Evolutionary conservation across 2,888 invertebrate species (phyloP).

Genomic region (Noctua janthe): DNA sequence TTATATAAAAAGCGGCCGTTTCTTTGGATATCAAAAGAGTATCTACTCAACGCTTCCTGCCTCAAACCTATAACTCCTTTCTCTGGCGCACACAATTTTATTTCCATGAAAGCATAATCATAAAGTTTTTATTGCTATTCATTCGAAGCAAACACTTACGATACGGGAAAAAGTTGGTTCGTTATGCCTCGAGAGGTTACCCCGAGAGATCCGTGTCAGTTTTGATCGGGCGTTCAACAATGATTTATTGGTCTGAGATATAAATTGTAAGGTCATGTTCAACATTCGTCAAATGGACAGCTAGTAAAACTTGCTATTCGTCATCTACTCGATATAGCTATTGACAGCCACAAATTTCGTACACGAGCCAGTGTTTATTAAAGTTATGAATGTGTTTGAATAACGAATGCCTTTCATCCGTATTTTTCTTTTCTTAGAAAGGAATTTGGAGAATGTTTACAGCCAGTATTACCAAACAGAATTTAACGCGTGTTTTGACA

Average conservation of each 20-base stretch:
- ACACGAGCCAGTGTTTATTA: constrained; percentile 70
- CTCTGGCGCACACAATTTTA: constrained; percentile 86
- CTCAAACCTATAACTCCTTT: constrained; percentile 77
- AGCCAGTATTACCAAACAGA: not conserved
- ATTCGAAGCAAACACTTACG: constrained; percentile 84
- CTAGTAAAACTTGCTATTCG: constrained; percentile 83
- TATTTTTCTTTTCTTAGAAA: constrained; percentile 10
- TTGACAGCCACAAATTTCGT: constrained; percentile 78
- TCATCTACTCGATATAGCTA: constrained; percentile 78
- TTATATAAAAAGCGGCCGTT: constrained; percentile 70
- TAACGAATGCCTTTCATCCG: constrained; percentile 24
- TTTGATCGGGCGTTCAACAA: constrained; percentile 82
- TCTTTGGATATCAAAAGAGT: constrained; percentile 74
- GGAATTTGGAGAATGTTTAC: not conserved
- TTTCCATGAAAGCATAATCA: constrained; percentile 88
- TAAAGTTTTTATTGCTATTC: constrained; percentile 89
- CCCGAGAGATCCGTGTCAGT: constrained; percentile 84
- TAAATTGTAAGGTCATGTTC: constrained; percentile 86
- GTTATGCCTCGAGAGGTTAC: constrained; percentile 81
- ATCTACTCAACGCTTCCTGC: constrained; percentile 74
- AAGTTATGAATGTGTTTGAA: constrained; percentile 54
- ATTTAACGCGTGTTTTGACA: not conserved
- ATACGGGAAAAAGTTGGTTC: constrained; percentile 75
- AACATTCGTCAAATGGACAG: constrained; percentile 84
- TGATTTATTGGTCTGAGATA: constrained; percentile 86